A percentile compares a stretch with the other conserved stretches of the same genome.
phyloP scores from a whole-genome alignment of 2,797 vertebrate genomes.

The Gobio occitaniae region DNA sequence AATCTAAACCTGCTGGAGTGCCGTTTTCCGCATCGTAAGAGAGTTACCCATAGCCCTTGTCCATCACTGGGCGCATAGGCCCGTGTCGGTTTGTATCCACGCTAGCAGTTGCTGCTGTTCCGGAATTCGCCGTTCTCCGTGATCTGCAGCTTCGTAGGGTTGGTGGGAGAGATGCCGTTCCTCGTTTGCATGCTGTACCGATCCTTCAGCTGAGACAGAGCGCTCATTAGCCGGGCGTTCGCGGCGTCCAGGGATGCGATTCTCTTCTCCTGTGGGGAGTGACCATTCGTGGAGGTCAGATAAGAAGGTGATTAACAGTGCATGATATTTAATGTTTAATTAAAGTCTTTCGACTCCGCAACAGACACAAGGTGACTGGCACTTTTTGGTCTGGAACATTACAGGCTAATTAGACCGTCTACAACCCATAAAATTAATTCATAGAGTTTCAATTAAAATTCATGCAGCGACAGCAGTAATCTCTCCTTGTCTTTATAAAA shows the following conservation, averaged over 20 bases:
- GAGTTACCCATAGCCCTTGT: conserved; percentile 61
- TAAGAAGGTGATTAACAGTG: conserved; percentile 23
- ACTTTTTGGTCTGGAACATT: not conserved
- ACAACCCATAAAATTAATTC: conserved; percentile 9
- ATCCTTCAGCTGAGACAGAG: conserved; percentile 97
- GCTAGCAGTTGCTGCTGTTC: conserved; percentile 95
- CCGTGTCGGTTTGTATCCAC: conserved; percentile 17
- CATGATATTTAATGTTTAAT: conserved; percentile 11
- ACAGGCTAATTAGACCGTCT: not conserved
- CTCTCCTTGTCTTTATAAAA: conserved; percentile 8
- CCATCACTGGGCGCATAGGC: conserved; percentile 8
- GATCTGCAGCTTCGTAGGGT: conserved; percentile 97
- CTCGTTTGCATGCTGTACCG: conserved; percentile 95
- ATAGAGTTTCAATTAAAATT: conserved; percentile 15
- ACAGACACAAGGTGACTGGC: not conserved
- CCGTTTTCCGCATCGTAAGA: not conserved
- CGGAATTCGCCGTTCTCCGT: conserved; percentile 98
- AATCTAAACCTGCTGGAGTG: conserved; percentile 3
- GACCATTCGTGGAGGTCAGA: conserved; percentile 28
- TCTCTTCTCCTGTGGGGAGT: conserved; percentile 88
- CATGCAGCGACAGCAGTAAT: not conserved
- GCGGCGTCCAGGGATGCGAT: conserved; percentile 92
- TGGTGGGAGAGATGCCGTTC: conserved; percentile 97
- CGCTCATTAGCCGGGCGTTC: conserved; percentile 94
- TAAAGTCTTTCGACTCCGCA: not conserved